Percentiles rank a stretch among this genome's conserved stretches.
phyloP scores from a whole-genome alignment of 2,113 vertebrate genomes.

The Jaculus jaculus region DNA sequence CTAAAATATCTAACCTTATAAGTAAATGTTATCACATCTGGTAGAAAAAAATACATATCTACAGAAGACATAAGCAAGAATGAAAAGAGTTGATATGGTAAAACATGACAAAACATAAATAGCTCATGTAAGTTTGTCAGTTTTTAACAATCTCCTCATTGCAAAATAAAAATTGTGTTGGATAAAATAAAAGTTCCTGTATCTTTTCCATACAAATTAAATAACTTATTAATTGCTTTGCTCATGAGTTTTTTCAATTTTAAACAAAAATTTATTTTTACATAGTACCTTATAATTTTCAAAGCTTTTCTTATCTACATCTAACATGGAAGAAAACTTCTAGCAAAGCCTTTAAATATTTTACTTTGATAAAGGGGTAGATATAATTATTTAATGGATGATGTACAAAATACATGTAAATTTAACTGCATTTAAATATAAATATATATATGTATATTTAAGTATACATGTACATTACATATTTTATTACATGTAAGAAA shows the following conservation, averaged over 20 bases:
- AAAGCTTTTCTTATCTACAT: not conserved
- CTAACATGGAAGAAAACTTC: not conserved
- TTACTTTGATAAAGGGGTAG: slow-evolving; percentile 10
- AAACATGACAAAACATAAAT: slow-evolving; percentile 31
- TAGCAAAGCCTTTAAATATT: slow-evolving; percentile 24
- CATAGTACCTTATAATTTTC: not conserved
- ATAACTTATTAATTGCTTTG: slow-evolving; percentile 72
- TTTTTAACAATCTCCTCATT: not conserved
- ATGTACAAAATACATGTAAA: slow-evolving; percentile 15
- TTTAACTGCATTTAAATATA: slow-evolving; percentile 21
- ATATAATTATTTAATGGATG: slow-evolving; percentile 5
- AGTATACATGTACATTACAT: not conserved
- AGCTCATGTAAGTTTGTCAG: not conserved
- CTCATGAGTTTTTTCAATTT: not conserved
- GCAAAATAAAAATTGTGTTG: not conserved
- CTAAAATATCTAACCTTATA: not conserved
- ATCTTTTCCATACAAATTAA: slow-evolving; percentile 18
- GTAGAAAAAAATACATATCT: not conserved
- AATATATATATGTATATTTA: not conserved
- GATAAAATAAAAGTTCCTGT: not conserved
- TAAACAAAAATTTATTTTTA: slow-evolving; percentile 31
- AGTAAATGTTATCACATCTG: not conserved
- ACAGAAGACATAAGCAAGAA: slow-evolving; percentile 31
- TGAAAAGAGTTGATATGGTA: not conserved
- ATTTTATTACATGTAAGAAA: not conserved